These are phyloP conservation scores for Drosophila virilis DNA, from an alignment of 1,140 invertebrate genomes.

Conservation along the genomic window DNA sequence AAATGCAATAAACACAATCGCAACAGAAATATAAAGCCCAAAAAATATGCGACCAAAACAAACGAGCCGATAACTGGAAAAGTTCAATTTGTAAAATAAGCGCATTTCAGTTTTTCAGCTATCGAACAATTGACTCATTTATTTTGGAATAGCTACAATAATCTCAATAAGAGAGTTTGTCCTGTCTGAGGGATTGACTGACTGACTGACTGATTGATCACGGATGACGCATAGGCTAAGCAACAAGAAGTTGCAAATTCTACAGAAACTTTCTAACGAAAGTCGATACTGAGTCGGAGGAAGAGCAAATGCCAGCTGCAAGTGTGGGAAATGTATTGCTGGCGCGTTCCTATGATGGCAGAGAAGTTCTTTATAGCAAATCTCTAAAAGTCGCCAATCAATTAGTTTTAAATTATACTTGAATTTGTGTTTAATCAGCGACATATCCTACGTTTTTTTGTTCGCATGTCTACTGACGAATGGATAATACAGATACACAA, in stretches of 20 bases:
- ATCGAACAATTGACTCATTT: background rate
- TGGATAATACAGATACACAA: conserved; percentile 86
- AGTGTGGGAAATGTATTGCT: no score
- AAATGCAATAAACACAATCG: conserved; percentile 18
- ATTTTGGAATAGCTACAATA: background rate
- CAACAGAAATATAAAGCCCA: background rate
- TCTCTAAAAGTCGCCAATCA: no score
- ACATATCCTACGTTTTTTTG: background rate
- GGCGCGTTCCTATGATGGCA: no score
- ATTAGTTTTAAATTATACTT: background rate
- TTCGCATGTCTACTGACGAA: background rate
- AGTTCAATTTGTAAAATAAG: background rate
- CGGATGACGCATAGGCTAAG: background rate
- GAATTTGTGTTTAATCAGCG: background rate
- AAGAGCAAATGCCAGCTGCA: no score
- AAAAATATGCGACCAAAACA: background rate
- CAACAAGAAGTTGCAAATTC: no score
- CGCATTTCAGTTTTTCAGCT: background rate
- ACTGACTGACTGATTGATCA: background rate
- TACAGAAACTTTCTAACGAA: no score
- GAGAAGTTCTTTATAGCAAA: no score
- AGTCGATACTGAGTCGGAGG: no score
- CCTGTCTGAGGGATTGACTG: background rate
- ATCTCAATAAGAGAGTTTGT: background rate
- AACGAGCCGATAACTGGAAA: background rate